A percentile compares a stretch with the other conserved stretches of the same genome.
Evolutionary conservation across 2,888 invertebrate species (phyloP).

Genomic region (Chydorus sphaericus): DNA sequence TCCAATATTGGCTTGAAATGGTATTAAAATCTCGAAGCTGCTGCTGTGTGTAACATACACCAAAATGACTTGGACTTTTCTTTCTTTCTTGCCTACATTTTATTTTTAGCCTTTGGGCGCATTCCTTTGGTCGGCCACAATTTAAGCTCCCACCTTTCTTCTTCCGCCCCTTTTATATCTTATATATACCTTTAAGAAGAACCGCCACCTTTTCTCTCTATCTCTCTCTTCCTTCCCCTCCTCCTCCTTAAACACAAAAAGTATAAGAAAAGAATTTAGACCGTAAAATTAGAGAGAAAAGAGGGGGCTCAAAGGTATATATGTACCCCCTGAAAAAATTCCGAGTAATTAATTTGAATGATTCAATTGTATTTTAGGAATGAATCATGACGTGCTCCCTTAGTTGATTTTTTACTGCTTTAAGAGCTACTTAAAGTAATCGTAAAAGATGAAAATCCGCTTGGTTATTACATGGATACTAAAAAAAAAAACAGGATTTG

Average conservation of each 20-base stretch:
- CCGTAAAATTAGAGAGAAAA: neutral
- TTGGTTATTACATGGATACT: neutral
- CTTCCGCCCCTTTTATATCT: neutral
- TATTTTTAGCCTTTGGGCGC: too few species aligned
- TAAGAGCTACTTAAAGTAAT: neutral
- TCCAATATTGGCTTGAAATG: too few species aligned
- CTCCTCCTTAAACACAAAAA: neutral
- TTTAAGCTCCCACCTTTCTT: neutral
- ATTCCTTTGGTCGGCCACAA: neutral
- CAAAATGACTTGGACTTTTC: too few species aligned
- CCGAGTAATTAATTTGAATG: neutral
- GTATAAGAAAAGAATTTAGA: neutral
- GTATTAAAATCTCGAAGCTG: too few species aligned
- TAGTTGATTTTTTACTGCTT: neutral
- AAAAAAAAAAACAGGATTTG: too few species aligned
- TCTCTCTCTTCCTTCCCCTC: too few species aligned
- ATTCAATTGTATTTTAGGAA: neutral
- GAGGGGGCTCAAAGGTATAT: too few species aligned
- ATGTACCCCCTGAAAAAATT: neutral
- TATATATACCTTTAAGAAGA: neutral
- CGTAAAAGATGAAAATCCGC: neutral
- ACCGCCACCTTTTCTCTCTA: constrained; percentile 6
- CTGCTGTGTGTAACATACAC: too few species aligned
- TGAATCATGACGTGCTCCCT: too few species aligned
- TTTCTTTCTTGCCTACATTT: too few species aligned